phyloP scores from a whole-genome alignment of 2,888 invertebrate species.

The Helleia helle region DNA sequence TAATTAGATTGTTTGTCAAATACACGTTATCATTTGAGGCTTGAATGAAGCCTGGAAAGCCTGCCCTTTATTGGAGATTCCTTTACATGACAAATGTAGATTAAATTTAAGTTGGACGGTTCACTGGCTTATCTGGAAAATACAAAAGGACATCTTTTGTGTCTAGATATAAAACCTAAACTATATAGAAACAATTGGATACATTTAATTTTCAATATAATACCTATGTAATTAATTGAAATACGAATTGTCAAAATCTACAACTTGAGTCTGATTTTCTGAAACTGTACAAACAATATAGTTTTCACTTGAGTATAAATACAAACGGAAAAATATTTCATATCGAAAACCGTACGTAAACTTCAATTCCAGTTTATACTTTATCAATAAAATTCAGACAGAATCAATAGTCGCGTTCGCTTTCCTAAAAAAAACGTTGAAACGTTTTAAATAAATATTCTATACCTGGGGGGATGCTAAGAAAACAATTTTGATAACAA shows the following conservation, averaged over 20 bases:
- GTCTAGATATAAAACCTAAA: too few species aligned
- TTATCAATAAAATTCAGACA: conserved; percentile 4
- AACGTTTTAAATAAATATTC: neutral
- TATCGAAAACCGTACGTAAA: conserved; percentile 4
- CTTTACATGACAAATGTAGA: too few species aligned
- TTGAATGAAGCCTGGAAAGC: neutral
- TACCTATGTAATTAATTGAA: too few species aligned
- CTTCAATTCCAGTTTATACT: conserved; percentile 3
- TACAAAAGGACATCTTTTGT: too few species aligned
- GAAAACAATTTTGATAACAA: conserved; percentile 1
- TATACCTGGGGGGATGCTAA: neutral
- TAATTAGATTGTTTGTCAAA: conserved; percentile 4
- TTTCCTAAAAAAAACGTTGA: neutral
- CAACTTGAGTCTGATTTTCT: too few species aligned
- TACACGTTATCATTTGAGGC: neutral
- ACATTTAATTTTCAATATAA: too few species aligned
- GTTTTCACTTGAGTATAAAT: neutral
- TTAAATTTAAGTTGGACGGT: too few species aligned
- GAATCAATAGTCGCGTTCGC: conserved; percentile 2
- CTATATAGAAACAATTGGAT: too few species aligned
- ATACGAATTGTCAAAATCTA: too few species aligned
- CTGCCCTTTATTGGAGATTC: too few species aligned
- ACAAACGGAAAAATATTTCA: conserved; percentile 1
- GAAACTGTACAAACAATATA: too few species aligned
- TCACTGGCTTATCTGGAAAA: too few species aligned